These are phyloP conservation scores for Ennomos fuscantarius DNA, from an alignment of 2,888 invertebrate species.

Conservation along the genomic window DNA sequence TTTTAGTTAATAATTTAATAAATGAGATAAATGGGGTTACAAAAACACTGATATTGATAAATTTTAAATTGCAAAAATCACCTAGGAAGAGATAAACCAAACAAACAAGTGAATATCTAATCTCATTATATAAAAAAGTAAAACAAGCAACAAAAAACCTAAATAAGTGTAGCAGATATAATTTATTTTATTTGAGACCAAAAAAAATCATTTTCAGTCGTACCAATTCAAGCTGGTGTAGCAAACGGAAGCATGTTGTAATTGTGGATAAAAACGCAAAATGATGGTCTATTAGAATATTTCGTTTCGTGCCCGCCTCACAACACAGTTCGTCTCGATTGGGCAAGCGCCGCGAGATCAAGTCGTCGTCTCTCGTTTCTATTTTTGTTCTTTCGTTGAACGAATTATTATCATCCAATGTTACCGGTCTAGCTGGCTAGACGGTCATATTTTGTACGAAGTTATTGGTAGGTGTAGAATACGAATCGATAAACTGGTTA, in stretches of 20 bases:
- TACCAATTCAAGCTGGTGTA: constrained; percentile 38
- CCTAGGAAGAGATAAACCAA: too few species aligned
- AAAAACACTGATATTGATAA: too few species aligned
- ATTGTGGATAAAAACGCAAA: constrained; percentile 40
- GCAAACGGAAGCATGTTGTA: constrained; percentile 31
- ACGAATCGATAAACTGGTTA: constrained; percentile 10
- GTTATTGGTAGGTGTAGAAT: constrained; percentile 9
- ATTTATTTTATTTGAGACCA: not conserved
- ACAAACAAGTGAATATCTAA: too few species aligned
- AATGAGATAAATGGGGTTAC: too few species aligned
- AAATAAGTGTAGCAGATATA: too few species aligned
- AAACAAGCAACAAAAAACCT: not conserved
- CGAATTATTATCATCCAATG: constrained; percentile 55
- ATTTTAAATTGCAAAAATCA: too few species aligned
- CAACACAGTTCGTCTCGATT: constrained; percentile 73
- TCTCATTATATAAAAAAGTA: not conserved
- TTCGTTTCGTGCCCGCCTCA: constrained; percentile 49
- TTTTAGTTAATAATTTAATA: too few species aligned
- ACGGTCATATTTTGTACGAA: constrained; percentile 18
- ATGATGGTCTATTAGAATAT: constrained; percentile 49
- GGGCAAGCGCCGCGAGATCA: constrained; percentile 53
- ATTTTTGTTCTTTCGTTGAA: constrained; percentile 62
- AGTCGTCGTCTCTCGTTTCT: constrained; percentile 52
- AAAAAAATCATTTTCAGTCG: constrained; percentile 22
- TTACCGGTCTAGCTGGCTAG: constrained; percentile 35